A percentile compares a stretch with the other conserved stretches of the same genome.
Evolutionary conservation across 2,797 vertebrate genomes (phyloP).

Genomic region (Acanthurus tractus): DNA sequence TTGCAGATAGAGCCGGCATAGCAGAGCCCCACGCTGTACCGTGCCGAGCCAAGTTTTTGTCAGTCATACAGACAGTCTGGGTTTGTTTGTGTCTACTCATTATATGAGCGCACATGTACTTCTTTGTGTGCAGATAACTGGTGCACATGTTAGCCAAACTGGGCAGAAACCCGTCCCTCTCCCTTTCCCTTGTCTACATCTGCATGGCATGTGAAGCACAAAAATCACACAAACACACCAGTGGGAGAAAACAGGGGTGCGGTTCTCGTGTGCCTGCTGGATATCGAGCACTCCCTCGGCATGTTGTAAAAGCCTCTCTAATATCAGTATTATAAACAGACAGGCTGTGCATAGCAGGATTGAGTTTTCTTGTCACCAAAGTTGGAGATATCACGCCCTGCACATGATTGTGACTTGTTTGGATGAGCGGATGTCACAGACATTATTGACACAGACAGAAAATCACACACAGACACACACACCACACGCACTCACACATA

Average conservation of each 20-base stretch:
- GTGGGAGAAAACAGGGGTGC: constrained; percentile 73
- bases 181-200: constrained; percentile 73
- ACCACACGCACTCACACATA: constrained; percentile 67
- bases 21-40: constrained; percentile 62
- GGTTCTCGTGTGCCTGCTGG: constrained; percentile 76
- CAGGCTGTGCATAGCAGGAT: constrained; percentile 48
- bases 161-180: constrained; percentile 47
- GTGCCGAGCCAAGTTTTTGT: constrained; percentile 82
- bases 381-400: constrained; percentile 73
- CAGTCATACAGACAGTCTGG: constrained; percentile 33
- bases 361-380: constrained; percentile 65
- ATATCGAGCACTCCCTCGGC: constrained; percentile 73
- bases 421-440: constrained; percentile 72
- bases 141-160: constrained; percentile 38
- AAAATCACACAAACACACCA: constrained; percentile 75
- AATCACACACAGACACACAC: constrained; percentile 69
- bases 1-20: constrained; percentile 23
- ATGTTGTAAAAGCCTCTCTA: constrained; percentile 77
- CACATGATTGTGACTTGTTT: constrained; percentile 69
- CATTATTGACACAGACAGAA: constrained; percentile 76
- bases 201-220: constrained; percentile 79
- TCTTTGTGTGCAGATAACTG: constrained; percentile 44
- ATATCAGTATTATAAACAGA: constrained; percentile 76
- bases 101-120: constrained; percentile 43
- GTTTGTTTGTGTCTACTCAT: constrained; percentile 36